Base-by-base conservation (phyloP, 2,797 vertebrate species). In the Ciconia nigra region DNA sequence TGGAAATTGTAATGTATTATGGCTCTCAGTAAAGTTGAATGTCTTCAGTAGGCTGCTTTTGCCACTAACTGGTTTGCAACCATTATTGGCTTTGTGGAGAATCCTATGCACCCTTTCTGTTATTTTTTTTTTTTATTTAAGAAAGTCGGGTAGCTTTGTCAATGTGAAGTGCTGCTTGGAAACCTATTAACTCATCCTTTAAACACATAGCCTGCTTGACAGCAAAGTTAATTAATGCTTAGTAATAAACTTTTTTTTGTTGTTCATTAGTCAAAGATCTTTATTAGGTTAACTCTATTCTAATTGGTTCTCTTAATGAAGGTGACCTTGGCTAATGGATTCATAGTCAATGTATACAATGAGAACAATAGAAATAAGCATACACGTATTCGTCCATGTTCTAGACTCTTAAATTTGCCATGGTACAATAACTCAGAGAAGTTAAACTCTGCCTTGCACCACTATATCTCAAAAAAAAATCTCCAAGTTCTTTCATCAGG, bases 351-450 rank as follows among this genome's bases (percentile, higher is more conserved):
- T 65, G 4, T 28, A 61, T 18, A 28, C 15, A 82, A 0, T 29
- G 8, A 84, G 54, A 59, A 73, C 17, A 69, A 66, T 5, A 66
- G 5, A 91, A 91, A 44, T 51, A 77, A 87, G 8, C 16, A 55
- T 12, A 13, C 1, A 2, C 7, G 1, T 18, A 35, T 82, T 66
- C 3, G 2, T n/a, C 18, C 3, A 11, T 29, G 6, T 37, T 57
- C 44, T 29, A 77, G 13, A 24, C 17, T 47, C 15, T 89, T 46
- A 76, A 47, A 71, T 69, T 44, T 72, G 31, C 41, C 52, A 35
- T 5, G 37, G 22, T 52, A 47, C 4, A 80, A 3, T 22, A 92
- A 41, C 13, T 62, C 55, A 58, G 22, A 46, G 26, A 47, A 10
- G 22, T 39, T 77, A 77, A 63, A 71, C 10, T 83, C 28, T 63